phyloP scores from a whole-genome alignment of 2,888 invertebrate species.

The Molorchus minor region DNA sequence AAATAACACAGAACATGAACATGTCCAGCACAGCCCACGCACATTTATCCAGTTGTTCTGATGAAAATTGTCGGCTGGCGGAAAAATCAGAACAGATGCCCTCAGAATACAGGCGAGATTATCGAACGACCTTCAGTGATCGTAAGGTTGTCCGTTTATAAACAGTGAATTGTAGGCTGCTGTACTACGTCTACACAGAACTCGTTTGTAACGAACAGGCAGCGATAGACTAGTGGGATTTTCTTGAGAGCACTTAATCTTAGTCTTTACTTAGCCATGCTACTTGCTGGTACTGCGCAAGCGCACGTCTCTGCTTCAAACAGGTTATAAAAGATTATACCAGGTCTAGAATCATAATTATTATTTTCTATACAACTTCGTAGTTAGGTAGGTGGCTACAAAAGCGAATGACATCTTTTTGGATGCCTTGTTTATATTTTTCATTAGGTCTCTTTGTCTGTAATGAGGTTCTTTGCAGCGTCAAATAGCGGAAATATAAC shows the following conservation, averaged over 20 bases:
- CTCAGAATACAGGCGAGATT: constrained; percentile 36
- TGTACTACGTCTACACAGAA: constrained; percentile 18
- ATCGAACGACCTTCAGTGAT: constrained; percentile 49
- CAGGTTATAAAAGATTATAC: constrained; percentile 27
- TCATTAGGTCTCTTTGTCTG: constrained; percentile 7
- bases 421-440: constrained; percentile 15
- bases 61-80: constrained; percentile 24
- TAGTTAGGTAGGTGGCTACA: constrained; percentile 20
- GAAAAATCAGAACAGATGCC: constrained; percentile 29
- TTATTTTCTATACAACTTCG: constrained; percentile 24
- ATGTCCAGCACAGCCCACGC: constrained; percentile 21
- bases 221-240: constrained; percentile 20
- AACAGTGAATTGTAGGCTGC: constrained; percentile 28
- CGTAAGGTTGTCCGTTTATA: constrained; percentile 45
- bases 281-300: background rate
- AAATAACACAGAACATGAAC: constrained; percentile 50
- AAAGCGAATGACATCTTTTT: constrained; percentile 22
- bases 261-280: constrained; percentile 4
- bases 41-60: constrained; percentile 22
- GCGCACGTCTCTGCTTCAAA: constrained; percentile 8
- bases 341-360: constrained; percentile 23
- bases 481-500: too few relatives aligned
- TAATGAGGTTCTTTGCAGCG: too few relatives aligned
- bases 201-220: constrained; percentile 24
- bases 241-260: constrained; percentile 19